Base-by-base conservation (phyloP, 2,797 vertebrate genomes). In the Rhinoraja longicauda region DNA sequence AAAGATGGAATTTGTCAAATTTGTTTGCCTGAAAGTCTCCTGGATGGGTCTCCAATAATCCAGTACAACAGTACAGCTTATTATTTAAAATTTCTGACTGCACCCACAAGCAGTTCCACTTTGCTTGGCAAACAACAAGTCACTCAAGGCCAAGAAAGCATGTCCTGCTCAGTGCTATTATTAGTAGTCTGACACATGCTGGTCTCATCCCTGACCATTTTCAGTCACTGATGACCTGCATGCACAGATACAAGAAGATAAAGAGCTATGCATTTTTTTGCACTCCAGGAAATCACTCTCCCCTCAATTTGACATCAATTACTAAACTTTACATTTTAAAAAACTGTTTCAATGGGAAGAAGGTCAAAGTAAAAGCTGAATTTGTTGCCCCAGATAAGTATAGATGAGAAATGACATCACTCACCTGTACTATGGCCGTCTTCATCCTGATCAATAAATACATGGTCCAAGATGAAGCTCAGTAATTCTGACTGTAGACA, bases 371-470 rank as follows among this genome's bases (percentile, higher is more conserved):
- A 81, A 36, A 39, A 24, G 53, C 21, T 59, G 9, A 3, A 84
- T 12, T 84, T 12, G 3, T 72, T 4, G 90, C 19, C 29, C 82
- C 3, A 93, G 73, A 81, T n/a, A 93, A 90, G 21, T 70, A 39
- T 15, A 24, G 76, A 39, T 15, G 12, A 10, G n/a, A 64, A 53
- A 32, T 84, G 1, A 24, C 57, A 86, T 8, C 57, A 45, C 93
- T 94, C 95, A 98, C 98, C 99, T 95, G 98, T 97, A 96, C 98
- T 99, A 95, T 98, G 98, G 94, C 95, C 97, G 94, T 99, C 99
- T 93, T 99, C 99, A 94, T 99, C 99, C 95, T 99, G 99, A 96
- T 99, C 99, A 94, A 99, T 99, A 96, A 99, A 99, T 94, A 99
- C 98, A 90, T 99, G 98, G 96, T 99, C 98, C 94, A 99, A 96